Evolutionary conservation across 1,140 invertebrate genomes (phyloP), one percentile per base, ranked within the genome.

Genomic region (Pseudachorutes palmiensis): DNA sequence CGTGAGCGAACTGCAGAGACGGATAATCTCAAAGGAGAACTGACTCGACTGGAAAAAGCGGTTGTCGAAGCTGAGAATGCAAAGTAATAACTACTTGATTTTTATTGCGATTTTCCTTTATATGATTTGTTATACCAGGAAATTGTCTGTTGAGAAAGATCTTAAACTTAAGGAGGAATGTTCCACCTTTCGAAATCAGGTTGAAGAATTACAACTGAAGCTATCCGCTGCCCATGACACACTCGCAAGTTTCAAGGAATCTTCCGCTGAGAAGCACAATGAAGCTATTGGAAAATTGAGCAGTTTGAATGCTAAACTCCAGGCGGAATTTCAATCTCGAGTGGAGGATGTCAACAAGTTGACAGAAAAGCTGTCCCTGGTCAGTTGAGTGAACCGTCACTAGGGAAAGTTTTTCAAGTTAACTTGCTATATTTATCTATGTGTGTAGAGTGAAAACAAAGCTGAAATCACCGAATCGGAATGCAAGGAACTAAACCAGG

Each of bases 401-500:
- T n/a, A n/a, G n/a, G n/a, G n/a, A n/a, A n/a, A n/a, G n/a, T n/a
- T n/a, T n/a, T n/a, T n/a, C n/a, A n/a, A n/a, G n/a, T n/a, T n/a
- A n/a, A n/a, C n/a, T n/a, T n/a, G n/a, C n/a, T n/a, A n/a, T n/a
- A n/a, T 16, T 36, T 62, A 41, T 2, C 22, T 2, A 60, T 49
- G 31, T 31, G 16, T 3, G 32, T 51, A 62, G 32, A 29, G 2
- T 49, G 22, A n/a, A 41, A 16, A 16, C 2, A 51, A 16, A 51
- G 45, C 22, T 41, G 60, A 62, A 36, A 9, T 41, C 16, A 45
- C 32, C 14, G 51, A 68, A 68, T 45, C 33, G 28, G 33, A 66
- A 22, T 64, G 45, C 16, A 51, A 59, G 29, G 16, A 67, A 31
- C 41, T 67, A 31, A n/a, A 51, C 16, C 48, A 69, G 3, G 66